Base-by-base conservation (phyloP, 2,888 invertebrate species). In the Drosophila nigritarsus region DNA sequence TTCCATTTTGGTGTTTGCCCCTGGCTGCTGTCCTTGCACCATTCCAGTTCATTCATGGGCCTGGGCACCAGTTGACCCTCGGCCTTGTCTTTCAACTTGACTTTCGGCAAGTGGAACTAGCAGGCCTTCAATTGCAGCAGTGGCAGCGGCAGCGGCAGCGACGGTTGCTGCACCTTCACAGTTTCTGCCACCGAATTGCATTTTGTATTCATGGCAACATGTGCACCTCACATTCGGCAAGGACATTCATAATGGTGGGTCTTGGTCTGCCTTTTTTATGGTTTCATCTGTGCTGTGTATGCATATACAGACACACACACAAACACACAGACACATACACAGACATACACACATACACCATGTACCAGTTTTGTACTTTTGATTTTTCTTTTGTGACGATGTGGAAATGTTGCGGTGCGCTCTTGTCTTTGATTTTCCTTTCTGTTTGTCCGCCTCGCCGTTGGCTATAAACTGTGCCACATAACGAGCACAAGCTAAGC, bases 41-140 rank as follows among this genome's bases (percentile, higher is more conserved):
- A 42, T 38, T 18, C 32, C 56, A 20, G 32, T 6, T n/a, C 53
- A 67, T 34, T 36, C 67, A 53, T 20, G 50, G 36, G 58, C 29
- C 53, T n/a, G 40, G 65, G 62, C 64, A 67, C 55, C 72, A 56
- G 75, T 87, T 89, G 89, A 89, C 82, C 87, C 74, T 27, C 73
- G 65, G 69, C 72, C 83, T 80, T 77, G 87, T 82, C 87, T 85
- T 85, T 85, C 87, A 85, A 85, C 85, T 89, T 89, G 85, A 89
- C 87, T 89, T 87, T 89, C 85, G 63, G 76, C 58, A 73, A 70
- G 66, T 84, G 76, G 69, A 69, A 65, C 73, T 67, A 65, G 60
- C 64, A 55, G 79, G 72, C 68, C 69, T 58, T 53, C 60, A 65
- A 59, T 58, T 51, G 48, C 49, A 36, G 15, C 4, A 34, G 34